Evolutionary conservation across 2,113 vertebrate genomes (phyloP).

Genomic region (Nipponia nippon): DNA sequence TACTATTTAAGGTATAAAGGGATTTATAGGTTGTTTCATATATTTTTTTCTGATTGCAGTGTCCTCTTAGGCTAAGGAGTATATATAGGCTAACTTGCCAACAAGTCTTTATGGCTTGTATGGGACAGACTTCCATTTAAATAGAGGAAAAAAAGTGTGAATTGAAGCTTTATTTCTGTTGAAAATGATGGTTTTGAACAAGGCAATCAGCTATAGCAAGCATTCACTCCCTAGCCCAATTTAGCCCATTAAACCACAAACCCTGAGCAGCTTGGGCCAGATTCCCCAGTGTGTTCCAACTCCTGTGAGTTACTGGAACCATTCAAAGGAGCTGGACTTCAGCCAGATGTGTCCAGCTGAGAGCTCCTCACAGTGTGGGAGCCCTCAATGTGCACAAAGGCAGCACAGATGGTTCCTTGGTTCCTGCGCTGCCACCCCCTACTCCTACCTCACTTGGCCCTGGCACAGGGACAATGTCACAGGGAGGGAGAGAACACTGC

Average conservation of each 20-base stretch:
- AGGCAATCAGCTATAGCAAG: background rate
- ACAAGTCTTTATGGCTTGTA: background rate
- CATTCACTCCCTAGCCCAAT: background rate
- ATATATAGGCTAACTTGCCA: background rate
- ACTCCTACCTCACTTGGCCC: background rate
- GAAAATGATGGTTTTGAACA: background rate
- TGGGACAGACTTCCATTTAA: background rate
- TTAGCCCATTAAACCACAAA: conserved; percentile 53
- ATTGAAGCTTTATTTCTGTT: background rate
- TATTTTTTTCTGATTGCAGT: background rate
- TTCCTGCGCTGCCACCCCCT: background rate
- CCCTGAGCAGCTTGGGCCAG: background rate
- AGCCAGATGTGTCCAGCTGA: conserved; percentile 39
- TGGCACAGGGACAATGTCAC: background rate
- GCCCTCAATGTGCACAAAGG: conserved; percentile 9
- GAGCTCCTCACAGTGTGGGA: background rate
- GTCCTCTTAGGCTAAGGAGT: background rate
- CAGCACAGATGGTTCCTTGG: conserved; percentile 31
- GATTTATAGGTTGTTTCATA: background rate
- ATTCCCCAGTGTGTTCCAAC: conserved; percentile 28
- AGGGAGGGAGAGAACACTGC: background rate
- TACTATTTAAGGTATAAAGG: background rate
- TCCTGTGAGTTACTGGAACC: conserved; percentile 45
- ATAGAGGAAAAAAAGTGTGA: background rate
- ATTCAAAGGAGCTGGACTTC: background rate